phyloP scores from a whole-genome alignment of 1,140 invertebrate species.

The Pemphigus obesinymphae region DNA sequence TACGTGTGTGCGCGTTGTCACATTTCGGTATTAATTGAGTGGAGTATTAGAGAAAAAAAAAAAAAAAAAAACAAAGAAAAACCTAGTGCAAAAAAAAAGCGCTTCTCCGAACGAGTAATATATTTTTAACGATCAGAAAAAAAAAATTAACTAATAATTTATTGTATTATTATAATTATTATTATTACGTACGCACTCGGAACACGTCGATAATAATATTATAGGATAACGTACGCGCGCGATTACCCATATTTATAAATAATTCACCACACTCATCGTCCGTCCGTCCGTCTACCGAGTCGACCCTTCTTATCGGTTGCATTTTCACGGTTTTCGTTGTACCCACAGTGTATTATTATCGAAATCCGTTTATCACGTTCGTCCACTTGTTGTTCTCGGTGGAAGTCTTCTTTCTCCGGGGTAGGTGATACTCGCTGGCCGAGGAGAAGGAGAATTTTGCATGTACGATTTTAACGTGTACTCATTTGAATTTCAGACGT shows the following conservation, averaged over 20 bases:
- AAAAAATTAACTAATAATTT: no score
- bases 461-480: neutral
- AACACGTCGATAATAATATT: neutral
- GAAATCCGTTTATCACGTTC: neutral
- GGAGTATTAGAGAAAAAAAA: neutral
- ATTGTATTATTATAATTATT: neutral
- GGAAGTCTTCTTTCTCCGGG: no score
- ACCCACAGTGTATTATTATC: neutral
- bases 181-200: neutral
- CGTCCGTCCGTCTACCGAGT: neutral
- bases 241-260: neutral
- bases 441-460: neutral
- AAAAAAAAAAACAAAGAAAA: no score
- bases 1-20: neutral
- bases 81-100: no score
- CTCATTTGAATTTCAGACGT: neutral
- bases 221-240: neutral
- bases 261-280: neutral
- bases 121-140: no score
- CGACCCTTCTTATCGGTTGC: neutral
- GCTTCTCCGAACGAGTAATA: neutral
- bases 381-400: neutral
- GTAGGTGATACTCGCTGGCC: neutral
- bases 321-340: neutral
- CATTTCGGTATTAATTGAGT: neutral